Evolutionary conservation across 2,113 vertebrate species (phyloP).

Genomic region (Typhlomys cinereus): DNA sequence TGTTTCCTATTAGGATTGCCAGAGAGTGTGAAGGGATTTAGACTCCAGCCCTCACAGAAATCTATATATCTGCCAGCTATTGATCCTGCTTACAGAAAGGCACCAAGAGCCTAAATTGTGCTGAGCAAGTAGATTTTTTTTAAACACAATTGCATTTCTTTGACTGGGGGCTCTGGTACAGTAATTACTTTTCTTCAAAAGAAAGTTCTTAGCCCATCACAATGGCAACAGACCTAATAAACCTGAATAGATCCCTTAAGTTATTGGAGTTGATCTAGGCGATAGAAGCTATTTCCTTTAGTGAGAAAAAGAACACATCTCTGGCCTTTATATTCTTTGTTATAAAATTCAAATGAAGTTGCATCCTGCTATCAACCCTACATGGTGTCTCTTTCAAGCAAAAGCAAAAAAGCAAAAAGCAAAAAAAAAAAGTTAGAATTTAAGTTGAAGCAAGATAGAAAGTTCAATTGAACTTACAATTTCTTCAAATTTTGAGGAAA

Average conservation of each 20-base stretch:
- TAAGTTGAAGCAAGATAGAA: no score
- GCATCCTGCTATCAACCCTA: background rate
- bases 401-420: no score
- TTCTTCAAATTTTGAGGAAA: constrained; percentile 53
- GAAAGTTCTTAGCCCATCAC: constrained; percentile 73
- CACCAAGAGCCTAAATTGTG: constrained; percentile 63
- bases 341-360: constrained; percentile 68
- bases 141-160: constrained; percentile 69
- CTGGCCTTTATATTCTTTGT: constrained; percentile 58
- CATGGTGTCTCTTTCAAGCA: background rate
- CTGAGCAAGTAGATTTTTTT: constrained; percentile 74
- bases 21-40: constrained; percentile 30
- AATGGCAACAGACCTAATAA: constrained; percentile 76
- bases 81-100: constrained; percentile 62
- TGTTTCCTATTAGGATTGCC: background rate
- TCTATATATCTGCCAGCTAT: constrained; percentile 66
- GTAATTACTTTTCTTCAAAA: constrained; percentile 80
- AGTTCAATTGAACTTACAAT: constrained; percentile 20
- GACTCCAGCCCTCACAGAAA: constrained; percentile 7
- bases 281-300: constrained; percentile 74
- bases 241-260: constrained; percentile 63
- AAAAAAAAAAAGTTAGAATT: no score
- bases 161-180: constrained; percentile 59
- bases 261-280: constrained; percentile 69
- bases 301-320: constrained; percentile 49